A percentile compares a stretch with the other conserved stretches of the same genome.
These are phyloP conservation scores for Subanguina moxae DNA, from an alignment of 1,140 invertebrate genomes.

Conservation along the genomic window DNA sequence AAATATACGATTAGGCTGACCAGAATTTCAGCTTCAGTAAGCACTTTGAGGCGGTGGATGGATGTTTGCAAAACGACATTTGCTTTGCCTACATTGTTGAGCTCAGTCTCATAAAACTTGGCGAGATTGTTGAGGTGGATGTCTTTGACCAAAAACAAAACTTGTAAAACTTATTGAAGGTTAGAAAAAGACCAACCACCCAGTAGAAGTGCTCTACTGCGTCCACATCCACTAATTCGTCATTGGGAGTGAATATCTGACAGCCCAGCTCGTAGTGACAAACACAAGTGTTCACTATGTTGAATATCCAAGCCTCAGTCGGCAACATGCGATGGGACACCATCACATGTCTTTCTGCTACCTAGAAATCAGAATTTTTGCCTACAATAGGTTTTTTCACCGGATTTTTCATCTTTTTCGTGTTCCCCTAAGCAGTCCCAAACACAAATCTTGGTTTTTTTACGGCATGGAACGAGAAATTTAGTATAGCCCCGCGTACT, in stretches of 20 bases:
- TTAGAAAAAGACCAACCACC: too few relatives aligned
- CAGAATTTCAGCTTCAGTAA: too few relatives aligned
- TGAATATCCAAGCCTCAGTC: constrained; percentile 3
- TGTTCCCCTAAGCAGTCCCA: too few relatives aligned
- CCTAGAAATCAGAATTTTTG: background rate
- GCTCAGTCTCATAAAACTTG: constrained; percentile 1
- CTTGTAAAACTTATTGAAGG: too few relatives aligned
- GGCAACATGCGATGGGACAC: background rate
- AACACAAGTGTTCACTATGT: background rate
- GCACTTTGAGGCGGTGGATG: too few relatives aligned
- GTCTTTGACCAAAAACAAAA: too few relatives aligned
- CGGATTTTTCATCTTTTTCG: too few relatives aligned
- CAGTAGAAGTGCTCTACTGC: constrained; percentile 5
- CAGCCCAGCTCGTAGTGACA: constrained; percentile 7
- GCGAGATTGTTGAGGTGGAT: constrained; percentile 1
- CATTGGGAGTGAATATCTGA: constrained; percentile 5
- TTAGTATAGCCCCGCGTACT: too few relatives aligned
- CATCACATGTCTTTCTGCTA: constrained; percentile 4
- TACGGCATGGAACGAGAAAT: too few relatives aligned
- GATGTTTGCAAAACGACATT: background rate
- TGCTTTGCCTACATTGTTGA: background rate
- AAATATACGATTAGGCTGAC: too few relatives aligned
- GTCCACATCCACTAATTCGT: constrained; percentile 5
- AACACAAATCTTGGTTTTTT: too few relatives aligned
- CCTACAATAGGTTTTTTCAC: background rate